phyloP scores from a whole-genome alignment of 2,797 vertebrate species.

The Semotilus atromaculatus region DNA sequence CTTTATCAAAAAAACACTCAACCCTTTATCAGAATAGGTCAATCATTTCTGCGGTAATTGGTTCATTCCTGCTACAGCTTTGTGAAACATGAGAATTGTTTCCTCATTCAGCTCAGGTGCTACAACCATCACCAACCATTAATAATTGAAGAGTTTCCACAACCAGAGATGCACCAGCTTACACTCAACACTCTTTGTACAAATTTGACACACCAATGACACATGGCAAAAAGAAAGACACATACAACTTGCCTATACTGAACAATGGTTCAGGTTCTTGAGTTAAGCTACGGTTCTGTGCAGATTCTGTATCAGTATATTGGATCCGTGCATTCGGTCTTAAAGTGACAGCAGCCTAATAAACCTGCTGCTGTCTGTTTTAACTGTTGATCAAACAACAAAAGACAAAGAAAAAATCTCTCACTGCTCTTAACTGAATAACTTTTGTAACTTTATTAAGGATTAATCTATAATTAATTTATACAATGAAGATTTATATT shows the following conservation, averaged over 20 bases:
- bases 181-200: slow-evolving; percentile 50
- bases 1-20: neutral
- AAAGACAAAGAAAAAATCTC: too few relatives aligned
- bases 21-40: neutral
- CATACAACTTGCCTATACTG: neutral
- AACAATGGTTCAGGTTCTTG: neutral
- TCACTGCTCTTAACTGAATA: too few relatives aligned
- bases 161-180: slow-evolving; percentile 35
- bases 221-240: neutral
- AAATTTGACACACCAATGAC: slow-evolving; percentile 41
- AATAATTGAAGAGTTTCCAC: slow-evolving; percentile 68
- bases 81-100: slow-evolving; percentile 60
- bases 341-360: too few relatives aligned
- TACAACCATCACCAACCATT: slow-evolving; percentile 60
- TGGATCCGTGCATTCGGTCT: too few relatives aligned
- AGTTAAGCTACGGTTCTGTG: neutral
- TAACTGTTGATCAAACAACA: too few relatives aligned
- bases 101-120: slow-evolving; percentile 59
- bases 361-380: too few relatives aligned
- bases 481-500: too few relatives aligned
- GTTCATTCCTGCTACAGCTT: slow-evolving; percentile 31
- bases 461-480: too few relatives aligned
- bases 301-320: neutral
- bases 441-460: too few relatives aligned
- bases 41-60: slow-evolving; percentile 46